Evolutionary conservation across 2,113 vertebrate species (phyloP).

Genomic region (Peromyscus leucopus): DNA sequence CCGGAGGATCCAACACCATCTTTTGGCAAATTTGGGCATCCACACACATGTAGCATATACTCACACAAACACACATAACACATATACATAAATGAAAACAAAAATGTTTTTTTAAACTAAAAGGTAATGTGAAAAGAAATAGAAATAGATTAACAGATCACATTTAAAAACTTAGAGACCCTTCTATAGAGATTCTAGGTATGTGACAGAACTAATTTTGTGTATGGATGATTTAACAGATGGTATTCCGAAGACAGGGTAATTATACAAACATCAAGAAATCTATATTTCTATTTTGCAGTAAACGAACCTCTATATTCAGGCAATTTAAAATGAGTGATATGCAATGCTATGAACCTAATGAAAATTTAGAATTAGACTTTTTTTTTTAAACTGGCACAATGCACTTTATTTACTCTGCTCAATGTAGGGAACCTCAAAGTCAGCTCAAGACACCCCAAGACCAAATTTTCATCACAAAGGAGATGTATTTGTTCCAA

Average conservation of each 20-base stretch:
- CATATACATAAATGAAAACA: background rate
- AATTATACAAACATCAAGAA: background rate
- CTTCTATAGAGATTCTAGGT: background rate
- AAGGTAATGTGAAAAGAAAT: background rate
- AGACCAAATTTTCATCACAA: background rate
- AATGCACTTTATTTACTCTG: background rate
- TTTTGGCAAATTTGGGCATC: background rate
- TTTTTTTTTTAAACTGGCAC: background rate
- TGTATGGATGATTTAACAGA: background rate
- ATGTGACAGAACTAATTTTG: background rate
- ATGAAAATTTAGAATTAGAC: background rate
- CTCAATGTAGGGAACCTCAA: background rate
- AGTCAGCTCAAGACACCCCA: background rate
- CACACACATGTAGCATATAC: background rate
- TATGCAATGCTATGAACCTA: background rate
- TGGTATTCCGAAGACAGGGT: background rate
- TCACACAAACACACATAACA: too few species aligned
- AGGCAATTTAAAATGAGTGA: background rate
- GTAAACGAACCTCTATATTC: background rate
- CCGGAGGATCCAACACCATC: background rate
- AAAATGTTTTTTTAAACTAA: background rate
- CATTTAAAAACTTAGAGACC: background rate
- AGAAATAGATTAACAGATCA: background rate
- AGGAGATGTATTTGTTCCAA: background rate
- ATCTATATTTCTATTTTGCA: background rate